Evolutionary conservation across 2,113 vertebrate genomes (phyloP).

Genomic region (Epinephelus lanceolatus): DNA sequence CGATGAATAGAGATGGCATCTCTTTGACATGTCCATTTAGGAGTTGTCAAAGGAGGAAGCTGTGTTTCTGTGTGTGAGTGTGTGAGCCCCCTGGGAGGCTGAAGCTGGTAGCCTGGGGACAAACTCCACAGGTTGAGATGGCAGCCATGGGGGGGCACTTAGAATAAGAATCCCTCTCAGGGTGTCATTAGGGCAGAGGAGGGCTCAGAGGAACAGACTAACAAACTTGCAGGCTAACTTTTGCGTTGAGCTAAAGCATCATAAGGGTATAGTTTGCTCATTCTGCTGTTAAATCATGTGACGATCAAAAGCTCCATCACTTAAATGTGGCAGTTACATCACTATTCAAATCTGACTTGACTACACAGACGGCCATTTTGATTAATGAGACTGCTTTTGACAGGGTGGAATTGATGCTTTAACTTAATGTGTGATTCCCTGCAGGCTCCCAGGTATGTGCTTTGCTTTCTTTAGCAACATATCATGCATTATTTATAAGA

Average conservation of each 20-base stretch:
- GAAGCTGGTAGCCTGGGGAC: constrained; percentile 54
- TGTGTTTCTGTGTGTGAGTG: constrained; percentile 3
- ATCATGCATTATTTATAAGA: neutral
- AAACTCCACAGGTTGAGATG: constrained; percentile 71
- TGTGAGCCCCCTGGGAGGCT: constrained; percentile 29
- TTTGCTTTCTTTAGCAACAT: neutral
- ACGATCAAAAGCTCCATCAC: constrained; percentile 7
- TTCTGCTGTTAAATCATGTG: neutral
- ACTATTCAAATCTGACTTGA: constrained; percentile 51
- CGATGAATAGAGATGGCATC: constrained; percentile 38
- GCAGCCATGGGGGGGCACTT: constrained; percentile 53
- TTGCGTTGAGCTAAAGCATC: too few relatives aligned
- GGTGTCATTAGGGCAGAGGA: constrained; percentile 35
- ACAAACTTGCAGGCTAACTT: constrained; percentile 31
- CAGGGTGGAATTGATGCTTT: constrained; percentile 6
- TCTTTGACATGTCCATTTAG: constrained; percentile 56
- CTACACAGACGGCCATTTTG: constrained; percentile 77
- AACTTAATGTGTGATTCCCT: constrained; percentile 6
- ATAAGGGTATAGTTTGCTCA: neutral
- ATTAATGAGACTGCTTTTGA: constrained; percentile 67
- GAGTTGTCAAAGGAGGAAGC: constrained; percentile 43
- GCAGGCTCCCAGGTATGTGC: neutral
- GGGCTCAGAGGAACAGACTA: neutral
- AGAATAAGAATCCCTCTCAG: constrained; percentile 38
- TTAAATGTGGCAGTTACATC: constrained; percentile 59